Percentiles rank a stretch among this genome's conserved stretches.
Evolutionary conservation across 2,797 vertebrate species (phyloP).

Genomic region (Neopelma chrysocephalum): DNA sequence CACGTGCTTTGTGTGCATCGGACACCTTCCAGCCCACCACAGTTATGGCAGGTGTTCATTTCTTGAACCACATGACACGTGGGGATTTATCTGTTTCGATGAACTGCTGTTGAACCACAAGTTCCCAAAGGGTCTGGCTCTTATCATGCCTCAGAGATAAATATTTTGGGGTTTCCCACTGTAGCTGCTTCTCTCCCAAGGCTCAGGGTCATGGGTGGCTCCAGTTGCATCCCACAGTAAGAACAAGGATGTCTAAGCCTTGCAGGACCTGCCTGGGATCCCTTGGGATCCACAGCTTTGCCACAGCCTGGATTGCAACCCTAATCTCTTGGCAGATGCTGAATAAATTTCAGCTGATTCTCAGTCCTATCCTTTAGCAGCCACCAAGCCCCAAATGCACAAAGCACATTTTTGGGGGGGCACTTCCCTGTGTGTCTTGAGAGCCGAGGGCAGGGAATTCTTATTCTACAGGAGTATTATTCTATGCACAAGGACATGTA

Average conservation of each 20-base stretch:
- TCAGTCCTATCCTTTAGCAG: neutral
- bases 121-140: neutral
- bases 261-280: neutral
- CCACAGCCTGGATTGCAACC: neutral
- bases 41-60: neutral
- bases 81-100: neutral
- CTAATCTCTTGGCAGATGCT: neutral
- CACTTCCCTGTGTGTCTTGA: neutral
- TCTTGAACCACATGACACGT: accelerated
- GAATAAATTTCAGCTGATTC: neutral
- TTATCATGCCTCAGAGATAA: neutral
- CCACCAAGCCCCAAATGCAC: neutral
- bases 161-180: neutral
- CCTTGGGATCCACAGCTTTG: neutral
- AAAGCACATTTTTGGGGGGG: neutral
- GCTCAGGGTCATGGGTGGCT: neutral
- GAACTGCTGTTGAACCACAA: neutral
- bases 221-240: accelerated
- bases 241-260: neutral
- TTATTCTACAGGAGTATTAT: neutral
- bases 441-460: neutral
- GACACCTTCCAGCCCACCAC: neutral
- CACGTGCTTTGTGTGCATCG: accelerated
- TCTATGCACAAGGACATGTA: neutral
- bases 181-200: neutral